Evolutionary conservation across 2,113 vertebrate species (phyloP).

Genomic region (Spermophilus dauricus): DNA sequence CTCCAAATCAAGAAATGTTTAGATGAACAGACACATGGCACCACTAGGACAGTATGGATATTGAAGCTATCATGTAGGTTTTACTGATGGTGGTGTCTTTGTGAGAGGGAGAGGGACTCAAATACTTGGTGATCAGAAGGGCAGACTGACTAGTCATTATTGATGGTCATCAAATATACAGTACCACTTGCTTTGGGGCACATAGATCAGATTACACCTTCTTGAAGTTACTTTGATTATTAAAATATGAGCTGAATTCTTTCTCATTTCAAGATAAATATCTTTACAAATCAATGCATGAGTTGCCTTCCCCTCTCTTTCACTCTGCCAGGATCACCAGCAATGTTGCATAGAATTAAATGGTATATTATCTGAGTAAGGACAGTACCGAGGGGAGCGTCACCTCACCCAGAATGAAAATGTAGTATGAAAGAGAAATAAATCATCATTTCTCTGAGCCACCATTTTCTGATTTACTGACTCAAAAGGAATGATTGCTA

Average conservation of each 20-base stretch:
- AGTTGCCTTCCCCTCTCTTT: background rate
- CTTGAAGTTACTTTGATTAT: background rate
- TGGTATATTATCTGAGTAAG: background rate
- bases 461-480: background rate
- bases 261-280: background rate
- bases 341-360: background rate
- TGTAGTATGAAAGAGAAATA: background rate
- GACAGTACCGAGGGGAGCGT: background rate
- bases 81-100: background rate
- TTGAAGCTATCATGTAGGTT: background rate
- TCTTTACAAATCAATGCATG: background rate
- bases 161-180: background rate
- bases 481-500: background rate
- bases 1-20: background rate
- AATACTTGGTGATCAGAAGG: background rate
- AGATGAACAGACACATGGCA: background rate
- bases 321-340: background rate
- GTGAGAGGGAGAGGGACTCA: background rate
- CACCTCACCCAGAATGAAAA: background rate
- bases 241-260: background rate
- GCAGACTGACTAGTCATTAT: background rate
- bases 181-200: background rate
- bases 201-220: background rate
- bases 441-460: background rate
- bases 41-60: background rate